Conservation (phyloP, 1,140 invertebrate genomes). For the Cyrtorhinus lividipennis region DNA sequence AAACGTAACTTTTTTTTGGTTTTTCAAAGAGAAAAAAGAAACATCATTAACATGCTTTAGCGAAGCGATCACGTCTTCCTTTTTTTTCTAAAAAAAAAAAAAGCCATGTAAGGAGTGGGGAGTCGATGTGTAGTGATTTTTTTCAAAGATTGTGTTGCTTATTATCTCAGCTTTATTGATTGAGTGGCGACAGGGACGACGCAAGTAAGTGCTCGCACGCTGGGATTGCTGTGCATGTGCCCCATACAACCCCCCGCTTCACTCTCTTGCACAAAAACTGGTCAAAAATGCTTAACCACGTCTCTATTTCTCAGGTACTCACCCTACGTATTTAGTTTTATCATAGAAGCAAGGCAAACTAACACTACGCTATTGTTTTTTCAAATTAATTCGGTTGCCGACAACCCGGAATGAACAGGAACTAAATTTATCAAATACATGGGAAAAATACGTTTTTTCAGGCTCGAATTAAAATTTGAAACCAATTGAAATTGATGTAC, state of each 20-base stretch:
- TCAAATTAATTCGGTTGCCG: no score
- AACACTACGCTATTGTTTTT: conserved; percentile 16
- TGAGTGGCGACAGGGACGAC: conserved; percentile 11
- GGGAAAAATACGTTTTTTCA: no score
- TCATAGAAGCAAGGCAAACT: conserved; percentile 22
- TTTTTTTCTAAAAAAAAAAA: neutral
- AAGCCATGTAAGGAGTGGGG: conserved; percentile 12
- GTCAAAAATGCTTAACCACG: conserved; percentile 13
- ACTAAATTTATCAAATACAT: no score
- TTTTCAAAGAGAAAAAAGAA: no score
- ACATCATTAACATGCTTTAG: neutral
- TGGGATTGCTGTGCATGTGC: conserved; percentile 18
- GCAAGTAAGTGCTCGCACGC: conserved; percentile 16
- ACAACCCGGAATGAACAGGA: no score
- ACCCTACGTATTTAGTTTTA: conserved; percentile 16
- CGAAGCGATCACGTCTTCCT: neutral
- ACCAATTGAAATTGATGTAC: no score
- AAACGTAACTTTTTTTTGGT: neutral
- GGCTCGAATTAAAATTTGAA: no score
- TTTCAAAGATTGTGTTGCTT: conserved; percentile 15
- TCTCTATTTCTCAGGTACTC: conserved; percentile 18
- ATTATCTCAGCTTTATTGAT: conserved; percentile 12
- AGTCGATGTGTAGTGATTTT: conserved; percentile 16
- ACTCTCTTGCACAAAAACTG: conserved; percentile 18
- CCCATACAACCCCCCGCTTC: conserved; percentile 16